Conservation (phyloP, 1,140 invertebrate genomes). For the Antheraea mylitta region DNA sequence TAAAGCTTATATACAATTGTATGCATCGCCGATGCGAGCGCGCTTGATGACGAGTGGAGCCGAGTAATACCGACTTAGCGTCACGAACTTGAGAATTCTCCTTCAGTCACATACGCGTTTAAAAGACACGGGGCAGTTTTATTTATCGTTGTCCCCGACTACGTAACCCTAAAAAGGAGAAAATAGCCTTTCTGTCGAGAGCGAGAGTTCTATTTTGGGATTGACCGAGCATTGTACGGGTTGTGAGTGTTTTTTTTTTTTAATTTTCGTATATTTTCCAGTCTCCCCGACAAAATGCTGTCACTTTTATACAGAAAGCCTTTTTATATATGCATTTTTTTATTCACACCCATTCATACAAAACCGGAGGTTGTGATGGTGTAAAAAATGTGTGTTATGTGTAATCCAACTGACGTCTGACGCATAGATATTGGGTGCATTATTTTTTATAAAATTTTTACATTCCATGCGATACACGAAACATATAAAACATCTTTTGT, state of each 20-base stretch:
- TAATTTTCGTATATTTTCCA: neutral
- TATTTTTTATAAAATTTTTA: conserved; percentile 3
- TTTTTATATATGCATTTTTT: neutral
- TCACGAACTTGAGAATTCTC: no score
- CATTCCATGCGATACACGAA: no score
- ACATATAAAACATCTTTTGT: no score
- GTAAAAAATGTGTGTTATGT: no score
- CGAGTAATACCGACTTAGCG: no score
- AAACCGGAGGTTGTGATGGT: neutral
- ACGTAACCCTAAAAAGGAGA: conserved; percentile 14
- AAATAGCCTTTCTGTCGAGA: conserved; percentile 37
- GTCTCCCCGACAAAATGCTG: neutral
- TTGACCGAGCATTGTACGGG: conserved; percentile 54
- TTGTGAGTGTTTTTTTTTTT: conserved; percentile 11
- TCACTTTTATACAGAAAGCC: neutral
- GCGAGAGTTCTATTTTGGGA: conserved; percentile 70
- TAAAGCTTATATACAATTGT: no score
- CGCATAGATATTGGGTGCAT: neutral
- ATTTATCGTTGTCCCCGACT: neutral
- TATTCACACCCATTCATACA: neutral
- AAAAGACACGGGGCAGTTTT: neutral
- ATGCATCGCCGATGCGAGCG: no score
- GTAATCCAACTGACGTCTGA: no score
- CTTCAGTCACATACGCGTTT: no score
- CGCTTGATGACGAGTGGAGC: no score